Conservation (phyloP, 37 sponge, comb jelly and placozoan species). For the Bolinopsis microptera region DNA sequence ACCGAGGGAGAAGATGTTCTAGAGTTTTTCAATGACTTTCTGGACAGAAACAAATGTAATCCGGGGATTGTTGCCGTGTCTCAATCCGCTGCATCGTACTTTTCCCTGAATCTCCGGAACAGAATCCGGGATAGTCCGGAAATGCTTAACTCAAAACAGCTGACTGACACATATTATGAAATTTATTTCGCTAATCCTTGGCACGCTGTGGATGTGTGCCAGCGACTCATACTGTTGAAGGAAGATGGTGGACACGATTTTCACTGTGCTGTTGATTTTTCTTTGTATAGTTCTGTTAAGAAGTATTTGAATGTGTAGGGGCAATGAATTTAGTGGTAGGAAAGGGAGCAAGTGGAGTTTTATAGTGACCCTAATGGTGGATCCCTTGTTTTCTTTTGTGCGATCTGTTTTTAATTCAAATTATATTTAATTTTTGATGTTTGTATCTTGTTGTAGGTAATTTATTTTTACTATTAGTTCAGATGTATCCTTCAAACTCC, state of each 20-base stretch:
- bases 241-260: not conserved
- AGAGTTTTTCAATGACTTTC: not conserved
- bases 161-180: not conserved
- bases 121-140: not conserved
- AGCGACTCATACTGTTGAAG: not conserved
- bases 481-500: too few species aligned
- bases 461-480: too few species aligned
- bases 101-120: not conserved
- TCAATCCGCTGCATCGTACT: not conserved
- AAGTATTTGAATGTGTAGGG: not conserved
- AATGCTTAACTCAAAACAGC: not conserved
- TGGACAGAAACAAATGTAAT: not conserved
- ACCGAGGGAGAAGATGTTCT: not conserved
- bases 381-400: too few species aligned
- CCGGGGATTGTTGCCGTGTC: not conserved
- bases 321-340: not conserved
- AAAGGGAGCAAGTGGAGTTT: not conserved
- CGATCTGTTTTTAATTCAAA: too few species aligned
- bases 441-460: too few species aligned
- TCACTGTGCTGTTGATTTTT: not conserved
- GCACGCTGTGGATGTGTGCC: not conserved
- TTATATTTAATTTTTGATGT: too few species aligned
- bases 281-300: not conserved
- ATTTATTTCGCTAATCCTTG: slow-evolving; percentile 11
- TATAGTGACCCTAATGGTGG: too few species aligned